Conservation (phyloP, 1,140 invertebrate species). For the Heliconius hermathena region DNA sequence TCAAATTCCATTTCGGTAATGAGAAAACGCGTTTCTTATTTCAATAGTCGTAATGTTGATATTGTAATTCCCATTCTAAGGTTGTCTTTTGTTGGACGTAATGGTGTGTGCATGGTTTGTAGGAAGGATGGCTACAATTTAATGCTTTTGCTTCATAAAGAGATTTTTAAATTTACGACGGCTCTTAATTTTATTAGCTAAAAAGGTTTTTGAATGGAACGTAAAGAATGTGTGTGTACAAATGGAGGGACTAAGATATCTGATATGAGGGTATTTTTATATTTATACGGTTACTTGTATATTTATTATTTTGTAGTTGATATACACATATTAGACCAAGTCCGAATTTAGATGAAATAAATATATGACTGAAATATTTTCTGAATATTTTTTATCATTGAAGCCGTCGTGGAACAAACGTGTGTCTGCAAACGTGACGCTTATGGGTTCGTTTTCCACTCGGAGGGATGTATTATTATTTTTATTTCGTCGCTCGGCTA, state of each 20-base stretch:
- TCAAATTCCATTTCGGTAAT: background rate
- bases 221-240: conserved; percentile 3
- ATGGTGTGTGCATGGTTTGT: conserved; percentile 27
- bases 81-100: conserved; percentile 22
- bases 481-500: no score
- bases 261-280: background rate
- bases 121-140: conserved; percentile 6
- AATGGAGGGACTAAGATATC: background rate
- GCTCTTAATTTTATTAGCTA: conserved; percentile 12
- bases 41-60: conserved; percentile 15
- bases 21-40: conserved; percentile 15
- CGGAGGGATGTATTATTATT: no score
- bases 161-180: conserved; percentile 11
- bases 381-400: no score
- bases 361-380: no score
- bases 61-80: conserved; percentile 12
- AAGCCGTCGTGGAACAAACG: no score
- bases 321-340: no score
- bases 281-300: background rate
- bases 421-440: no score
- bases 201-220: background rate
- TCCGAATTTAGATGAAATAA: no score
- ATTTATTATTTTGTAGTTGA: no score
- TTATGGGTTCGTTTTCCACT: no score
- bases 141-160: conserved; percentile 12